Conservation (phyloP, 1,140 invertebrate species). For the Drusus annulatus region DNA sequence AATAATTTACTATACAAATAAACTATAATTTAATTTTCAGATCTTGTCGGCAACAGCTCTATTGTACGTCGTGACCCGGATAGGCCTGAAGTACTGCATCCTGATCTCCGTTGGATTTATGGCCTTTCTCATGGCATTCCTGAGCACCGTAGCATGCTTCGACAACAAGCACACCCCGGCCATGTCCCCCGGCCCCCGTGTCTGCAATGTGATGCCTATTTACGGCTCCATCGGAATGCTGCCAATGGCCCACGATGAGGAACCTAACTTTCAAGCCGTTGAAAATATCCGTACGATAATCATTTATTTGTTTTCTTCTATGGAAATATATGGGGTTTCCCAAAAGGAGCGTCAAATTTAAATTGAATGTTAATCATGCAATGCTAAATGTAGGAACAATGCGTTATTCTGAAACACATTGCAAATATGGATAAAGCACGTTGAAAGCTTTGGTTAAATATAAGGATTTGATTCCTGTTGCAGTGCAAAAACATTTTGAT, state of each 20-base stretch:
- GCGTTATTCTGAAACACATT: no score
- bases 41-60: conserved; percentile 21
- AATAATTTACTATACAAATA: no score
- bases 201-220: conserved; percentile 40
- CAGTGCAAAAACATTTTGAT: no score
- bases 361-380: no score
- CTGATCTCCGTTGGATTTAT: conserved; percentile 28
- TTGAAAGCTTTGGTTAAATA: no score
- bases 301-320: no score
- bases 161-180: background rate
- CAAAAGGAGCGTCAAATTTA: no score
- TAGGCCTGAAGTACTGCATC: conserved; percentile 1
- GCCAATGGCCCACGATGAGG: background rate
- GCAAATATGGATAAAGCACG: no score
- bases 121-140: background rate
- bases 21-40: conserved; percentile 2
- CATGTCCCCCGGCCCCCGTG: conserved; percentile 20
- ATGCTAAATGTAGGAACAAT: no score
- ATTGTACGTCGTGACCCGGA: background rate
- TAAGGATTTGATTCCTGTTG: no score
- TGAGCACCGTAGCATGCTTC: background rate
- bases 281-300: conserved; percentile 19
- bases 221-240: conserved; percentile 40
- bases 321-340: no score
- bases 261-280: conserved; percentile 20